Conservation (phyloP, 2,113 vertebrate genomes). For the Proterorhinus semilunaris region DNA sequence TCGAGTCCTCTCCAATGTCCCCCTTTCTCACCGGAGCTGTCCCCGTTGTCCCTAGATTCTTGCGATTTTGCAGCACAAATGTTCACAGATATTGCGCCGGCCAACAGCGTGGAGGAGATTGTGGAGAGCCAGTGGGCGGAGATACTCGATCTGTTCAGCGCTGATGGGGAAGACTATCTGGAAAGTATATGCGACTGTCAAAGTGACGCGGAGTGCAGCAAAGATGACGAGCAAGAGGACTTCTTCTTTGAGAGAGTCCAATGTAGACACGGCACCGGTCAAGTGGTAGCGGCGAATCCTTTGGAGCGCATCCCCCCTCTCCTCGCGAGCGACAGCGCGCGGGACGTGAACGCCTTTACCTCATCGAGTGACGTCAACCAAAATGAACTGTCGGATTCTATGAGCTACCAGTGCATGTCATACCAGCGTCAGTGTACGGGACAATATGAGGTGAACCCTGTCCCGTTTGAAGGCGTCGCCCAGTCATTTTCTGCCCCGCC, state of each 20-base stretch:
- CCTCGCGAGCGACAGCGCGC: neutral
- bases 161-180: conserved; percentile 48
- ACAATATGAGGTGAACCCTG: conserved; percentile 14
- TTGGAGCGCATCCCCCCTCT: conserved; percentile 9
- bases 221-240: conserved; percentile 28
- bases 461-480: conserved; percentile 75
- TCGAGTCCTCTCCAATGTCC: conserved; percentile 5
- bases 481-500: conserved; percentile 69
- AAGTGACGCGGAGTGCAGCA: conserved; percentile 16
- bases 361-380: conserved; percentile 1
- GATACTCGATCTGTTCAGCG: conserved; percentile 51
- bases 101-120: conserved; percentile 23
- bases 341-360: conserved; percentile 14
- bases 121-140: conserved; percentile 61
- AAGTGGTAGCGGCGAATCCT: neutral
- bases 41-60: conserved; percentile 59
- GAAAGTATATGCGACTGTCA: conserved; percentile 43
- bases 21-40: conserved; percentile 46
- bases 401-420: conserved; percentile 19
- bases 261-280: conserved; percentile 20
- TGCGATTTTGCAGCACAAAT: conserved; percentile 64
- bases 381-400: conserved; percentile 9
- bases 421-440: conserved; percentile 29
- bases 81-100: conserved; percentile 33
- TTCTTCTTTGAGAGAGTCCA: conserved; percentile 5